phyloP scores from a whole-genome alignment of 2,113 vertebrate species.

The Neofelis nebulosa region DNA sequence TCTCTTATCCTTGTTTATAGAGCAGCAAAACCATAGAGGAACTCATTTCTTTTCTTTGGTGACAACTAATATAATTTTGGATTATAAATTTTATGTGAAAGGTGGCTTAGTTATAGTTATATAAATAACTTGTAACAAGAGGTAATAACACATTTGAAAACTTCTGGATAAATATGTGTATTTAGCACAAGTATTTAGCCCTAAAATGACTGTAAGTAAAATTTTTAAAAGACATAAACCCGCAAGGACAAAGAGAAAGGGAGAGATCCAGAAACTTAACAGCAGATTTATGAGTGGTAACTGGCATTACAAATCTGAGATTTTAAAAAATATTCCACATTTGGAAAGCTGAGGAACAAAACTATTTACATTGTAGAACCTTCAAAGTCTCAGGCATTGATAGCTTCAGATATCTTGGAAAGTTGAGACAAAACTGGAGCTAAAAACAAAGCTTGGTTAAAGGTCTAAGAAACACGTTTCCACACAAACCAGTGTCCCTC shows the following conservation, averaged over 20 bases:
- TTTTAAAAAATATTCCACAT: background rate
- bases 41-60: background rate
- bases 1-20: background rate
- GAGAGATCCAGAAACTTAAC: background rate
- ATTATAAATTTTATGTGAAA: background rate
- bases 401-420: background rate
- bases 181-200: background rate
- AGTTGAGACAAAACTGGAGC: background rate
- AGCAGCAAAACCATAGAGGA: background rate
- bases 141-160: background rate
- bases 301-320: background rate
- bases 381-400: background rate
- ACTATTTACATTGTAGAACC: background rate
- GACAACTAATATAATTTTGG: background rate
- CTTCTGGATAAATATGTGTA: background rate
- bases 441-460: background rate
- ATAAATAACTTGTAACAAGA: background rate
- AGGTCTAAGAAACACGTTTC: background rate
- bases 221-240: background rate
- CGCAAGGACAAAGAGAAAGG: background rate
- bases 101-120: background rate
- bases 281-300: background rate
- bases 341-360: background rate
- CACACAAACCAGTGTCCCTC: background rate
- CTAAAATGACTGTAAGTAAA: background rate